Conservation (phyloP, 2,797 vertebrate species). For the Dicrostonyx torquatus region DNA sequence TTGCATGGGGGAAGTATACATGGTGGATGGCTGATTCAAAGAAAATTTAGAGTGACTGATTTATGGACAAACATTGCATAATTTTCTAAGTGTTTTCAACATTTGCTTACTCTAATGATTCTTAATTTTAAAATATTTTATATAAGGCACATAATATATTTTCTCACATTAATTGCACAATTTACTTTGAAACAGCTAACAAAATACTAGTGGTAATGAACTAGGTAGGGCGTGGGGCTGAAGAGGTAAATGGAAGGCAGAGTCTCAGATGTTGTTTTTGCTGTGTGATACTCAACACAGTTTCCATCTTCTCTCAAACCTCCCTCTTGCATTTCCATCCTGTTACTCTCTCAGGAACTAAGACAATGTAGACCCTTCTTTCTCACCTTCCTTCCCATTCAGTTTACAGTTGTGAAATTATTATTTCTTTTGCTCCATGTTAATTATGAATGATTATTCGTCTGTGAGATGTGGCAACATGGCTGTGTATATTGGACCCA, state of each 20-base stretch:
- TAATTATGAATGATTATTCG: not conserved
- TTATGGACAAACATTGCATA: not conserved
- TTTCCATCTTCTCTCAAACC: not conserved
- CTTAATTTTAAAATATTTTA: not conserved
- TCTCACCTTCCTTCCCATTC: not conserved
- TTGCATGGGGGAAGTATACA: not conserved
- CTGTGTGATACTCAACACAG: rapidly evolving
- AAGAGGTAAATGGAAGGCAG: not conserved
- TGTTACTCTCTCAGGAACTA: not conserved
- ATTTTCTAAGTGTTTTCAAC: not conserved
- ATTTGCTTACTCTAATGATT: not conserved
- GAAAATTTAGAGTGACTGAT: not conserved
- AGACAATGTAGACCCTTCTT: not conserved
- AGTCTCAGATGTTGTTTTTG: rapidly evolving
- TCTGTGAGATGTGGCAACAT: not conserved
- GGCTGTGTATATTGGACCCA: rapidly evolving
- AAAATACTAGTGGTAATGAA: not conserved
- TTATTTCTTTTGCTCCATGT: not conserved
- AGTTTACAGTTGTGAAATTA: not conserved
- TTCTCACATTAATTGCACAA: not conserved
- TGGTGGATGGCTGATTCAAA: not conserved
- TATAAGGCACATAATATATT: not conserved
- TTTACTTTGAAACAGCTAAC: not conserved
- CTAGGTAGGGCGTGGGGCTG: not conserved
- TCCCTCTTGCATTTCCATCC: not conserved